Base-by-base conservation (phyloP, 2,888 invertebrate species). In the Eumacrocentrus americanus region DNA sequence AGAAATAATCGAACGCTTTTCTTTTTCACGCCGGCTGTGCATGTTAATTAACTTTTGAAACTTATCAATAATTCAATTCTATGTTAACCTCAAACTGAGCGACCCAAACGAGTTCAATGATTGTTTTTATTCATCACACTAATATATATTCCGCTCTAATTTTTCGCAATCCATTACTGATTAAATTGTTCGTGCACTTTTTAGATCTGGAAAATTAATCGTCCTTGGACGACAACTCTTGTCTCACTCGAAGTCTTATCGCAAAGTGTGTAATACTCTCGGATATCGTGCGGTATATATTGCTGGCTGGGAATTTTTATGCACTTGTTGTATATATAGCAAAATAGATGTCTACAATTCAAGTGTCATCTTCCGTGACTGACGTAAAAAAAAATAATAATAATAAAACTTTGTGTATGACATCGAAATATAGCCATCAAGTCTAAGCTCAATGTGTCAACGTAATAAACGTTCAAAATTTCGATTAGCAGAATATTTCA, bases 1-100 rank as follows among this genome's bases (percentile, higher is more conserved):
- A 58, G 60, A 16, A 29, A 35, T 40, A 57, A 57, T 57, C 50
- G 29, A 57, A 50, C 29, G 48, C 18, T 55, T 50, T 57, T 57
- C 42, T 50, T 37, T 29, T 56, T 50, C 12, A 11, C 50, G 1
- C 35, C 23, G 14, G 12, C 35, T 35, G 22, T 57, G 16, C 22
- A 12, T 25, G 47, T 57, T 57, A 57, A 57, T 57, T 57, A 57
- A 51, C 37, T 50, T 34, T 20, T 47, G 47, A 40, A 51, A 51
- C 50, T 42, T 22, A 51, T 34, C 44, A 44, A 29, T 29, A 34
- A 34, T 50, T 35, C 25, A 58, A 50, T 20, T 50, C 20, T 58
- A 25, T 7, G 18, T 34, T 37, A 1, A 20, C 14, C 42, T 29
- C 29, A 29, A 29, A 29, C 29, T 29, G 5, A n/a, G n/a, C n/a